Conservation (phyloP, 2,113 vertebrate species). For the Heterocephalus glaber region DNA sequence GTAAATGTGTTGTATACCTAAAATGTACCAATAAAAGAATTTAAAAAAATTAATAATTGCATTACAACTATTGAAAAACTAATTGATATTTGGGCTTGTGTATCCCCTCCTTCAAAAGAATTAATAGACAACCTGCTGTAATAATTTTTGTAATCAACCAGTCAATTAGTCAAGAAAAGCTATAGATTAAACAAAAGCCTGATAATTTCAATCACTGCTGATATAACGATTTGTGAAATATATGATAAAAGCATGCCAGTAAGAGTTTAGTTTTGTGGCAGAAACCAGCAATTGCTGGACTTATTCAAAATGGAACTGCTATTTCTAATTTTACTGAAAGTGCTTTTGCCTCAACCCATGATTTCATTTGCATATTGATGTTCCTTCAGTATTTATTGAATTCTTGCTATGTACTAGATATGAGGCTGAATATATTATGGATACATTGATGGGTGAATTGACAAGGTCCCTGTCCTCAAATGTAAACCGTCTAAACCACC, state of each 20-base stretch:
- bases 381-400: not conserved
- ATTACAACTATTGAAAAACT: not conserved
- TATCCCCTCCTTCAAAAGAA: not conserved
- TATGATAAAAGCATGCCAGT: not conserved
- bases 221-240: not conserved
- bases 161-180: not conserved
- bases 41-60: not conserved
- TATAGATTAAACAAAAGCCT: not conserved
- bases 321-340: not conserved
- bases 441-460: not conserved
- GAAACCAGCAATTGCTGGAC: not conserved
- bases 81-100: not conserved
- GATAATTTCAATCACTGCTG: slow-evolving; percentile 11
- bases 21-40: no score
- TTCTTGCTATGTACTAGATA: not conserved
- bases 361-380: not conserved
- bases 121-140: slow-evolving; percentile 40
- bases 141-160: not conserved
- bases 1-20: no score
- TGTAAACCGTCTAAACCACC: not conserved
- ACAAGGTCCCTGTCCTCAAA: not conserved
- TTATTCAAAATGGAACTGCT: not conserved
- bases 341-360: not conserved
- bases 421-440: not conserved
- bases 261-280: not conserved